A percentile compares a stretch with the other conserved stretches of the same genome.
phyloP scores from a whole-genome alignment of 2,888 invertebrate species.

The Diplazon laetatorius region DNA sequence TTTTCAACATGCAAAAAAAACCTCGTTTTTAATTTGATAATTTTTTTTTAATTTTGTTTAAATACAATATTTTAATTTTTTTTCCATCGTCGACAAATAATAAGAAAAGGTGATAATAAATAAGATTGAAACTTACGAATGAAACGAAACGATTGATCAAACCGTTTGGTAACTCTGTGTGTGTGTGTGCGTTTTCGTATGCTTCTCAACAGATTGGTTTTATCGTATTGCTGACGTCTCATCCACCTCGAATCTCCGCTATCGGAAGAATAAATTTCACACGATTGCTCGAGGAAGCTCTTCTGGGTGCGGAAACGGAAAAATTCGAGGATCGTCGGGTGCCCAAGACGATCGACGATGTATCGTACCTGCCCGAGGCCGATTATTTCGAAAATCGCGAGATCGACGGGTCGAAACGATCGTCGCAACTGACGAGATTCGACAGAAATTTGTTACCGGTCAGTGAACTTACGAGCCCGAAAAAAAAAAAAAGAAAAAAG shows the following conservation, averaged over 20 bases:
- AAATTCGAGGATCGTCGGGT: conserved; percentile 8
- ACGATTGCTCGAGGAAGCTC: conserved; percentile 57
- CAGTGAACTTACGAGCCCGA: conserved; percentile 58
- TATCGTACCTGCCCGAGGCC: conserved; percentile 69
- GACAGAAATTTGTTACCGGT: conserved; percentile 72
- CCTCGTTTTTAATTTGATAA: too few relatives aligned
- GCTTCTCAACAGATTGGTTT: conserved; percentile 66
- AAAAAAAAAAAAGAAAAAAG: too few relatives aligned
- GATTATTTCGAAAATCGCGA: conserved; percentile 63
- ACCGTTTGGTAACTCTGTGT: conserved; percentile 1
- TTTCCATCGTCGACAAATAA: too few relatives aligned
- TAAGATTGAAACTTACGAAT: too few relatives aligned
- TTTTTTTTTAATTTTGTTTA: too few relatives aligned
- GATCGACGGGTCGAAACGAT: conserved; percentile 38
- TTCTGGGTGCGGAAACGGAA: conserved; percentile 35
- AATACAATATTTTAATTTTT: background rate
- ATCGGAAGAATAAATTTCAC: conserved; percentile 66
- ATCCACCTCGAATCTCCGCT: conserved; percentile 51
- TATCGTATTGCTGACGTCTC: conserved; percentile 48
- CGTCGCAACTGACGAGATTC: conserved; percentile 61
- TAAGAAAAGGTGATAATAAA: too few relatives aligned
- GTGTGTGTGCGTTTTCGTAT: too few relatives aligned
- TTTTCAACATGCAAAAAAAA: too few relatives aligned
- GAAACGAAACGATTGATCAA: too few relatives aligned
- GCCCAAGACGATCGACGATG: conserved; percentile 48